A percentile compares a stretch with the other conserved stretches of the same genome.
phyloP scores from a whole-genome alignment of 2,888 invertebrate genomes.

The Caenorhabditis uteleia region DNA sequence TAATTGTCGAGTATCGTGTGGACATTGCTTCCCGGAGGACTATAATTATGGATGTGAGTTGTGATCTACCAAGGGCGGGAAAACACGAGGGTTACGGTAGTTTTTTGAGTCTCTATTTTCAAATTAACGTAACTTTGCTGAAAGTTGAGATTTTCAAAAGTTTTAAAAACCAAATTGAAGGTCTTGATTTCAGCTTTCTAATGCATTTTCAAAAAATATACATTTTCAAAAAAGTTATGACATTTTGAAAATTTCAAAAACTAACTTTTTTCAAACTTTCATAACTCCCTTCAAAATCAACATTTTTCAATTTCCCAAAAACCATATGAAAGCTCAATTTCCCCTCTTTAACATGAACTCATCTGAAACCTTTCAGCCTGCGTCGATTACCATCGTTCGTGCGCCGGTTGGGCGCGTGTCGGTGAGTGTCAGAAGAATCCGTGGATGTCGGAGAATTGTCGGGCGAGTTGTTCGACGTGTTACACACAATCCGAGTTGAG shows the following conservation, averaged over 20 bases:
- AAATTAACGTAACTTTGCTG: not conserved
- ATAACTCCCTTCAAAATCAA: not conserved
- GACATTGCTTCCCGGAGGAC: constrained; percentile 61
- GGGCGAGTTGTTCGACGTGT: constrained; percentile 44
- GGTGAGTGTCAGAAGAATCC: constrained; percentile 62
- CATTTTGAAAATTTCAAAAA: not conserved
- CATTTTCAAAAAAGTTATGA: not conserved
- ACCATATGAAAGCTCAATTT: too few species aligned
- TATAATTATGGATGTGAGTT: constrained; percentile 60
- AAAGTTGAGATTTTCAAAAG: not conserved
- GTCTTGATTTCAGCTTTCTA: not conserved
- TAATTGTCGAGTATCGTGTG: constrained; percentile 67
- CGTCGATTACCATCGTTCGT: constrained; percentile 55
- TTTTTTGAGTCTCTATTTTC: not conserved
- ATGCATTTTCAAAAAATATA: not conserved
- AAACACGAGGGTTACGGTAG: not conserved
- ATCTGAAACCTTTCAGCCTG: constrained; percentile 54
- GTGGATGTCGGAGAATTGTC: constrained; percentile 65
- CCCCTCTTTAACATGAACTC: not conserved
- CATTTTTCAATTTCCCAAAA: too few species aligned
- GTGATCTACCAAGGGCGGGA: not conserved
- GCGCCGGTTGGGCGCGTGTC: constrained; percentile 53
- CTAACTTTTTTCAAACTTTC: not conserved
- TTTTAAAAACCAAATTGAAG: not conserved
- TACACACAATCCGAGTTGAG: constrained; percentile 45